Conservation (phyloP, 2,113 vertebrate species). For the Lycaon pictus region DNA sequence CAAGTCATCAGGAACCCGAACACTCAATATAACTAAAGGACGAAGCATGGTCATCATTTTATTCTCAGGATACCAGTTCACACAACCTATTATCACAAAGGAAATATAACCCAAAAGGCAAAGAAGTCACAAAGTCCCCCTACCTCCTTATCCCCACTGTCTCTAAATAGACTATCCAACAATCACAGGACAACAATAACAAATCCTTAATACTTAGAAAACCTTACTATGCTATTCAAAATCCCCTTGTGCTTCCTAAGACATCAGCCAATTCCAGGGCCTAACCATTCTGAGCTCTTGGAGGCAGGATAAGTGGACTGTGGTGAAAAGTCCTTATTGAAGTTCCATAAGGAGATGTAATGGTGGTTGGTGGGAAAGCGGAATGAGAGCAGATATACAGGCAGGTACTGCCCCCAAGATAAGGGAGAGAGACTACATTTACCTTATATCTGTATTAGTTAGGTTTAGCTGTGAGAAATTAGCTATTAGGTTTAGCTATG, state of each 20-base stretch:
- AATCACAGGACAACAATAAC: background rate
- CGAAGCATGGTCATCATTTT: background rate
- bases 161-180: background rate
- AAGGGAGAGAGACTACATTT: background rate
- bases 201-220: background rate
- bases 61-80: background rate
- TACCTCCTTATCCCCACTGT: background rate
- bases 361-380: background rate
- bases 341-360: background rate
- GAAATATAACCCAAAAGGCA: background rate
- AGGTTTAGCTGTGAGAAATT: background rate
- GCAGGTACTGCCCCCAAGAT: background rate
- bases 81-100: background rate
- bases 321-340: background rate
- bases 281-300: background rate
- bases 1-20: background rate
- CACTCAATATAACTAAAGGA: background rate
- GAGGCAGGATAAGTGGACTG: background rate
- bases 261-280: background rate
- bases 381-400: background rate
- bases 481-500: background rate
- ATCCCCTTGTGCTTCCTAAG: background rate
- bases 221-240: background rate
- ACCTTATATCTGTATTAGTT: background rate
- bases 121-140: background rate